These are phyloP conservation scores for Cladorhizidae sp. DNA, from an alignment of 37 sponge, comb jelly and placozoan genomes.

Conservation along the genomic window DNA sequence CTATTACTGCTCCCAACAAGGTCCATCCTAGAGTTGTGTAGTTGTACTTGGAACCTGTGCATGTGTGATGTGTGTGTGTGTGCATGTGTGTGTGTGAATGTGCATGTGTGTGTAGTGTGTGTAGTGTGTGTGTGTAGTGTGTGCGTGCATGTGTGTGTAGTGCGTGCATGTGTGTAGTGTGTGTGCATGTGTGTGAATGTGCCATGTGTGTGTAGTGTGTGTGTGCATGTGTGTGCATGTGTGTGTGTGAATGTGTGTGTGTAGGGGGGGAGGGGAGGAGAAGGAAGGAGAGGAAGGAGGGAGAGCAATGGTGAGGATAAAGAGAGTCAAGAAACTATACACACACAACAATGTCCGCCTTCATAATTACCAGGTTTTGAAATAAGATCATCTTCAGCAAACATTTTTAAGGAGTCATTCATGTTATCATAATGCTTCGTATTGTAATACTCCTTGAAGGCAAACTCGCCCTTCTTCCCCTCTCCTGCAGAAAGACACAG, in stretches of 20 bases:
- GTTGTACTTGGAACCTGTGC: slow-evolving; percentile 54
- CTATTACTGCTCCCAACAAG: slow-evolving; percentile 85
- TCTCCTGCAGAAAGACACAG: not conserved
- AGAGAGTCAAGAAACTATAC: no score
- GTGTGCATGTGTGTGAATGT: no score
- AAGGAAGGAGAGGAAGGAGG: not conserved
- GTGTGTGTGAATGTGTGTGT: not conserved
- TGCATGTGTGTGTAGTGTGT: no score
- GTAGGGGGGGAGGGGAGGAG: not conserved
- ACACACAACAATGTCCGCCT: no score
- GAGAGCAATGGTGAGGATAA: no score
- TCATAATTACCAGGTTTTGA: slow-evolving; percentile 69
- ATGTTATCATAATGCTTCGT: slow-evolving; percentile 55
- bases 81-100: not conserved
- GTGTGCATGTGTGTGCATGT: not conserved
- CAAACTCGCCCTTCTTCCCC: slow-evolving; percentile 13
- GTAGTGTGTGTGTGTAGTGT: no score
- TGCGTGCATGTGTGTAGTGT: no score
- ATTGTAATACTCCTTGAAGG: slow-evolving; percentile 50
- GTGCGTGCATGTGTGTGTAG: no score
- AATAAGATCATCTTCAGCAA: slow-evolving; percentile 68
- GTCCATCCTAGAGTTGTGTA: slow-evolving; percentile 93
- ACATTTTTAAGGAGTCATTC: slow-evolving; percentile 65
- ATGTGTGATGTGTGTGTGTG: no score
- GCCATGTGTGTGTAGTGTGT: no score